Percentiles rank a stretch among this genome's conserved stretches.
Conservation (phyloP, 2,113 vertebrate genomes). For the Caranx melampygus region DNA sequence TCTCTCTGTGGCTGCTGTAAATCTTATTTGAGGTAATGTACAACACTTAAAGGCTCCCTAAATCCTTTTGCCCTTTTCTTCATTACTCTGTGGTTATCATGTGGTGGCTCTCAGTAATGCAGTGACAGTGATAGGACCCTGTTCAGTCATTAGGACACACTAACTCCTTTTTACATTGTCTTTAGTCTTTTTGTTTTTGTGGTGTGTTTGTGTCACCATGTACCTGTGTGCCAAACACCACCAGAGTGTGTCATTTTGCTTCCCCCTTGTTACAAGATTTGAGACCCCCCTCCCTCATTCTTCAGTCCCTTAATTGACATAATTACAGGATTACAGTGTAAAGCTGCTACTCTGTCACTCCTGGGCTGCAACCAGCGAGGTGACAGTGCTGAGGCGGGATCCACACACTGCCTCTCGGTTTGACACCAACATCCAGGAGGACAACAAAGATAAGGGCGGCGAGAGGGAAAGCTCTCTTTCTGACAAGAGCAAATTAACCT, state of each 20-base stretch:
- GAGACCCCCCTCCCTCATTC: slow-evolving; percentile 48
- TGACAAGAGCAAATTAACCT: slow-evolving; percentile 82
- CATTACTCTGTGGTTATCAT: slow-evolving; percentile 39
- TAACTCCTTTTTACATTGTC: not conserved
- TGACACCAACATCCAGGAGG: slow-evolving; percentile 79
- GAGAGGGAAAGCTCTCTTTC: slow-evolving; percentile 76
- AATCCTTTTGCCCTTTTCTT: slow-evolving; percentile 56
- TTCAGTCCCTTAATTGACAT: slow-evolving; percentile 78
- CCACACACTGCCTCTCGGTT: slow-evolving; percentile 56
- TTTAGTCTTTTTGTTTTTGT: not conserved
- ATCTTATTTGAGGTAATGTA: slow-evolving; percentile 75
- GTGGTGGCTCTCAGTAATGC: slow-evolving; percentile 6
- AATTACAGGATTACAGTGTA: slow-evolving; percentile 82
- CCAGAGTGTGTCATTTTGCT: slow-evolving; percentile 38
- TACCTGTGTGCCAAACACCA: slow-evolving; percentile 24
- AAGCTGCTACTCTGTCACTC: slow-evolving; percentile 75
- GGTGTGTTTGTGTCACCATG: not conserved
- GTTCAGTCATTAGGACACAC: slow-evolving; percentile 13
- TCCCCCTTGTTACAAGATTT: slow-evolving; percentile 55
- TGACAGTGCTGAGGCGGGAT: slow-evolving; percentile 69
- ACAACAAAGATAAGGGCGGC: slow-evolving; percentile 79
- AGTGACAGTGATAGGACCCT: slow-evolving; percentile 4
- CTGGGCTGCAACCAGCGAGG: slow-evolving; percentile 55
- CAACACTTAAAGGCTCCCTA: slow-evolving; percentile 71
- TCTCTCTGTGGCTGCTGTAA: slow-evolving; percentile 67